Base-by-base conservation (phyloP, 2,888 invertebrate genomes). In the Vanessa cardui region DNA sequence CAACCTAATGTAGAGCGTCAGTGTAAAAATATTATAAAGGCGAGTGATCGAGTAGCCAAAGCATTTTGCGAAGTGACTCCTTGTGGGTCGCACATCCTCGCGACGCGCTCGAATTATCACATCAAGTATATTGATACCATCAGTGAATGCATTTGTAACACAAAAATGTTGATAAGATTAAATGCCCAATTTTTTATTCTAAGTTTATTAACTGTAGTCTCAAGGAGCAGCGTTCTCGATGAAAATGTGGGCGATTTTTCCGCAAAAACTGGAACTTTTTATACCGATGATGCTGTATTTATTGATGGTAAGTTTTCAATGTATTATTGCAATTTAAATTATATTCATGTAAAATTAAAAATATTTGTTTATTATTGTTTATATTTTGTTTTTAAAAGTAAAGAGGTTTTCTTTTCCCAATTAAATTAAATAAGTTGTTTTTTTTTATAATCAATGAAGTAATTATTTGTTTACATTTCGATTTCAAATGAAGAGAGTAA, bases 21-120 rank as follows among this genome's bases (percentile, higher is more conserved):
- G 80, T 84, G 85, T 86, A 83, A 88, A 86, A 84, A 86, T 91
- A 90, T 91, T 91, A 91, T 90, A 92, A 92, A 92, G 92, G 85
- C 87, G 82, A 79, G 83, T 77, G 81, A 81, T 74, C 77, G 83
- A 81, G 83, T 81, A 79, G 76, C 79, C 81, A 76, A 85, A 87
- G 86, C 92, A 92, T 91, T 92, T 91, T 87, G 91, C 90, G 81
- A 85, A 87, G 86, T 82, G 90, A 83, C 89, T 89, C 90, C 89
- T 89, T 83, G 83, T 82, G 86, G 78, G 84, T 79, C 87, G 83
- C 85, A 91, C 91, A 87, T 83, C 83, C 82, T 80, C 83, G 84
- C 85, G 83, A 72, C 85, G 84, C 84, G 86, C 76, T 75, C 75
- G 72, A 62, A 66, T 73, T 67, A 74, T 70, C 72, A 50, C 18